These are phyloP conservation scores for Cryptops parisi DNA, from an alignment of 2,888 invertebrate species.

Conservation along the genomic window DNA sequence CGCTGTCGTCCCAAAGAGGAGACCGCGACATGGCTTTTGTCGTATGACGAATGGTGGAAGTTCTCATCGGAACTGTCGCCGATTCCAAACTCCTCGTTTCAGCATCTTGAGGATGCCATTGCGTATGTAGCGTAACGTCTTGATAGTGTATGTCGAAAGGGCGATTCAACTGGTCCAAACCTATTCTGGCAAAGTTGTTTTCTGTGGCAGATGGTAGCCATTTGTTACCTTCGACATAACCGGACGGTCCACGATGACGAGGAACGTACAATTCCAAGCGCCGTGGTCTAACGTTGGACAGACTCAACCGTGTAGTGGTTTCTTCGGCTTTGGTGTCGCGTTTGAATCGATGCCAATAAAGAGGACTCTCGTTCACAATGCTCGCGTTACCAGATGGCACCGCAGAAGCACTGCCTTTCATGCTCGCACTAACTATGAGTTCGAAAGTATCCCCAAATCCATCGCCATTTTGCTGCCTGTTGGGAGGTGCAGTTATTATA, in stretches of 20 bases:
- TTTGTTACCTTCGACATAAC: not conserved
- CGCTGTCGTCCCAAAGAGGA: not conserved
- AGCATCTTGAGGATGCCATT: not conserved
- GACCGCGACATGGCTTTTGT: not conserved
- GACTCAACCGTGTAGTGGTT: too few species aligned
- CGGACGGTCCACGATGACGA: not conserved
- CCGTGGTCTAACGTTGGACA: not conserved
- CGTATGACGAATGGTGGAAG: not conserved
- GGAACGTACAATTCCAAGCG: not conserved
- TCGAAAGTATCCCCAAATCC: constrained; percentile 10
- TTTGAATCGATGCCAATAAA: not conserved
- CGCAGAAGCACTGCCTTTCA: not conserved
- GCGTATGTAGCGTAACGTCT: not conserved
- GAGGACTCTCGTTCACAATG: not conserved
- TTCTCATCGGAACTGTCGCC: not conserved
- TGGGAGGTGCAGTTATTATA: constrained; percentile 9
- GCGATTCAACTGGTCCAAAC: not conserved
- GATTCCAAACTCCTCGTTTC: not conserved
- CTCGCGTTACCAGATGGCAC: too few species aligned
- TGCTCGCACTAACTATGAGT: constrained; percentile 3
- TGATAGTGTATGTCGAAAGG: not conserved
- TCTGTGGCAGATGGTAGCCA: not conserved
- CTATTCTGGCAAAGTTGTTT: not conserved
- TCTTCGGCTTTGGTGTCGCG: not conserved
- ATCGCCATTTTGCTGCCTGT: not conserved